Evolutionary conservation across 2,797 vertebrate species (phyloP).

Genomic region (Lacerta viridis): DNA sequence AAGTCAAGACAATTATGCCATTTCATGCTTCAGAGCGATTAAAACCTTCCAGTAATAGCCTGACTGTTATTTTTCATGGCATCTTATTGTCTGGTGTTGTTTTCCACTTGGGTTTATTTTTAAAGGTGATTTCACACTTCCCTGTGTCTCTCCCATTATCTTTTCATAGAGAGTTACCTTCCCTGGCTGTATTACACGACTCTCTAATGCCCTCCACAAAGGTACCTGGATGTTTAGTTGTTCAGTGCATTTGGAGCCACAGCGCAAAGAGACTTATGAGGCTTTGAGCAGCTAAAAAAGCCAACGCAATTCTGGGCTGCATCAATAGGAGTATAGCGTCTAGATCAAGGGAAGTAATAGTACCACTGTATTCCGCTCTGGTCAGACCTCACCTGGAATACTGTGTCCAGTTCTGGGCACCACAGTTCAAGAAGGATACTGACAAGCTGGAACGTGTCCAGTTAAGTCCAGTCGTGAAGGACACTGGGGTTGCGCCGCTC

Average conservation of each 20-base stretch:
- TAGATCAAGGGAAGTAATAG: too few relatives aligned
- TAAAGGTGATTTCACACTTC: neutral
- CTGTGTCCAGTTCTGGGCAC: too few relatives aligned
- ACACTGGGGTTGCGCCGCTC: too few relatives aligned
- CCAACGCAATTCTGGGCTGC: too few relatives aligned
- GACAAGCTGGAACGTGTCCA: too few relatives aligned
- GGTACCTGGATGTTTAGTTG: neutral
- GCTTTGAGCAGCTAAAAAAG: too few relatives aligned
- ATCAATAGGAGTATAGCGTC: too few relatives aligned
- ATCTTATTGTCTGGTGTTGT: neutral
- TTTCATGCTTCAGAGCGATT: conserved; percentile 6
- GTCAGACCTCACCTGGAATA: too few relatives aligned
- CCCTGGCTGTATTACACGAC: neutral
- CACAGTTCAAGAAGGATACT: too few relatives aligned
- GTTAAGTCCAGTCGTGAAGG: too few relatives aligned
- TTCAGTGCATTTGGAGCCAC: neutral
- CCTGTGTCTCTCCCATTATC: neutral
- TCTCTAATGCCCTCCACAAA: neutral
- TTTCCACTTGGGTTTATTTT: neutral
- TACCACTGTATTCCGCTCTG: too few relatives aligned
- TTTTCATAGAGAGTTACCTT: neutral
- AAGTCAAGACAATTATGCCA: conserved; percentile 11
- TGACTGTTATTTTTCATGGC: neutral
- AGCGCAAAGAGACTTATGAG: too few relatives aligned
- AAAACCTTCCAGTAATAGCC: neutral